A percentile compares a stretch with the other conserved stretches of the same genome.
phyloP scores from a whole-genome alignment of 2,888 invertebrate genomes.

The Bruchidius siliquastri region DNA sequence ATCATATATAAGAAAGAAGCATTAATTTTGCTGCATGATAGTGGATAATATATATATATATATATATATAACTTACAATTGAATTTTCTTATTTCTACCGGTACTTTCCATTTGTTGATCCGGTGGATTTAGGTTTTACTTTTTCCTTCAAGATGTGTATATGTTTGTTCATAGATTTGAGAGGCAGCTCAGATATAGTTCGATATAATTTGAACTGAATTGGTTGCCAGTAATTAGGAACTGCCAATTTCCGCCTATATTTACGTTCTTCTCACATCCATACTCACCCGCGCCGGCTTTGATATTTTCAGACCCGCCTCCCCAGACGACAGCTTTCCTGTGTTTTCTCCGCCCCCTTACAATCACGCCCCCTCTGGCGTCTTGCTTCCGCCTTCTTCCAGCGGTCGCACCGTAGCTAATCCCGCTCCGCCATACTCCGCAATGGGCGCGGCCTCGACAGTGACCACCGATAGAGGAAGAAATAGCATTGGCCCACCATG shows the following conservation, averaged over 20 bases:
- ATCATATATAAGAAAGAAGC: too few relatives aligned
- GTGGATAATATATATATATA: too few relatives aligned
- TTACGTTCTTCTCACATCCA: background rate
- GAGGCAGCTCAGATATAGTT: too few relatives aligned
- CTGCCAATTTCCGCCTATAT: background rate
- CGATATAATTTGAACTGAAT: too few relatives aligned
- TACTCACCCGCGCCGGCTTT: background rate
- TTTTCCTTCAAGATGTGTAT: too few relatives aligned
- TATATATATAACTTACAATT: too few relatives aligned
- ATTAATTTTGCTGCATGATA: too few relatives aligned
- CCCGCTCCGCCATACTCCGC: conserved; percentile 42
- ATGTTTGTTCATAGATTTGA: too few relatives aligned
- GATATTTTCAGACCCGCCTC: conserved; percentile 56
- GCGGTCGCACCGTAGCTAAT: conserved; percentile 29
- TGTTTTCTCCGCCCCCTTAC: conserved; percentile 78
- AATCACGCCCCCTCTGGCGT: conserved; percentile 37
- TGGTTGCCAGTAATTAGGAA: background rate
- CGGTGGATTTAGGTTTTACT: too few relatives aligned
- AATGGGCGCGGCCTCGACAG: conserved; percentile 4
- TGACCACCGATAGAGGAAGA: conserved; percentile 21
- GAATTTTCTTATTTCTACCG: too few relatives aligned
- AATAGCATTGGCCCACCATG: conserved; percentile 53
- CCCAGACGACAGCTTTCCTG: conserved; percentile 79
- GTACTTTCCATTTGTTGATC: too few relatives aligned
- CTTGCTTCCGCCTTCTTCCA: background rate